Percentiles rank a stretch among this genome's conserved stretches.
Evolutionary conservation across 2,113 vertebrate genomes (phyloP).

Genomic region (Callipepla californica): DNA sequence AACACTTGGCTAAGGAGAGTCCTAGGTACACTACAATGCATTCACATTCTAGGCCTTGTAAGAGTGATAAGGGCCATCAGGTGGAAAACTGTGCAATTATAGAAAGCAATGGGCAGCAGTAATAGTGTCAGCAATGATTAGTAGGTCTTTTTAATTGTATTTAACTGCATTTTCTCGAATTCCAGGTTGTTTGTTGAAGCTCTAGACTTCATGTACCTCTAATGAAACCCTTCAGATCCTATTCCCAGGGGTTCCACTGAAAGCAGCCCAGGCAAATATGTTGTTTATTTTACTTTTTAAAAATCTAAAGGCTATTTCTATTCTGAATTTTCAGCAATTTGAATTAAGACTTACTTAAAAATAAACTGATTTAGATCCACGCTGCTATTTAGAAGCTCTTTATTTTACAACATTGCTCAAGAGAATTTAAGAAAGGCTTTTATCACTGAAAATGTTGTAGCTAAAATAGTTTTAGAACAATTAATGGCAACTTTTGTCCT

Average conservation of each 20-base stretch:
- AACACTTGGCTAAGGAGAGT: neutral
- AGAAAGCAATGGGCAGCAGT: neutral
- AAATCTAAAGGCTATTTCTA: neutral
- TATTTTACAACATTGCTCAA: neutral
- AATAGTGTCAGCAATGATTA: neutral
- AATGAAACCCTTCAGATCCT: neutral
- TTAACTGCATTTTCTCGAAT: neutral
- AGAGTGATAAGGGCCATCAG: neutral
- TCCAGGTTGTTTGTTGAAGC: neutral
- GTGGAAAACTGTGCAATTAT: neutral
- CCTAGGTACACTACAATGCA: neutral
- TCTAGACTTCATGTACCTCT: neutral
- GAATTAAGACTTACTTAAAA: neutral
- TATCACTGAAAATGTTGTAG: neutral
- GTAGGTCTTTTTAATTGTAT: neutral
- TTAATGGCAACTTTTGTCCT: neutral
- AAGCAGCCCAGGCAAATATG: neutral
- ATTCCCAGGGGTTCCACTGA: neutral
- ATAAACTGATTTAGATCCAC: neutral
- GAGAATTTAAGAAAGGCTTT: neutral
- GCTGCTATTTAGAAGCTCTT: neutral
- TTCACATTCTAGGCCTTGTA: neutral
- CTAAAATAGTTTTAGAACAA: neutral
- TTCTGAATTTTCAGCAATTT: neutral
- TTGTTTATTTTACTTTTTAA: neutral